Base-by-base conservation (phyloP, 2,888 invertebrate species). In the Metacarcinus magister region DNA sequence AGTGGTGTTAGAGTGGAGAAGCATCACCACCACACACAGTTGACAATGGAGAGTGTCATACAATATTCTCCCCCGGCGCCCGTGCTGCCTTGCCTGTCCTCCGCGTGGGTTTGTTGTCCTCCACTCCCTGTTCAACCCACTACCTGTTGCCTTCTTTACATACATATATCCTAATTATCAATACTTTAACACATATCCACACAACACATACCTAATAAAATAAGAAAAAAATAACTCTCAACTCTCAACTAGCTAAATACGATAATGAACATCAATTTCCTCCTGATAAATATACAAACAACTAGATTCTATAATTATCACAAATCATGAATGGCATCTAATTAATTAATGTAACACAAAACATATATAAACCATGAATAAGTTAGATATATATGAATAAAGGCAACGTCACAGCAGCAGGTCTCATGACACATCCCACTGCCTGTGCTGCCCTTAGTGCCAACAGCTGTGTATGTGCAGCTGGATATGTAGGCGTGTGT, bases 371-470 rank as follows among this genome's bases (percentile, higher is more conserved):
- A 67, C 67, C 39, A 67, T 23, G 67, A 10, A 3, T 23, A 92
- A 46, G 44, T 16, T 19, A n/a, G n/a, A 13, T 28, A 44, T 19
- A n/a, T 93, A 39, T 13, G n/a, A 60, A 93, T 93, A 32, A 54
- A 32, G 48, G 16, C 92, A 10, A 96, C 96, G 96, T 96, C 90
- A 93, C 39, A 39, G 39, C 39, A 39, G 39, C 39, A 39, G 93
- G 95, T 95, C 95, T 94, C 96, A 94, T 96, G 96, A 96, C 92
- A 67, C 13, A 4, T 60, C 94, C 95, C 32, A 95, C 95, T 94
- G 60, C 95, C 95, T 95, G 95, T 93, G 90, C 60, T 19, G 48
- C 48, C n/a, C 48, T 39, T 28, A 94, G 43, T 89, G 54, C 87
- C 82, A 48, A 82, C 48, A 48, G 28, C 44, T 92, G 92, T 91